Conservation (phyloP, 2,888 invertebrate species). For the Eupithecia subfuscata region DNA sequence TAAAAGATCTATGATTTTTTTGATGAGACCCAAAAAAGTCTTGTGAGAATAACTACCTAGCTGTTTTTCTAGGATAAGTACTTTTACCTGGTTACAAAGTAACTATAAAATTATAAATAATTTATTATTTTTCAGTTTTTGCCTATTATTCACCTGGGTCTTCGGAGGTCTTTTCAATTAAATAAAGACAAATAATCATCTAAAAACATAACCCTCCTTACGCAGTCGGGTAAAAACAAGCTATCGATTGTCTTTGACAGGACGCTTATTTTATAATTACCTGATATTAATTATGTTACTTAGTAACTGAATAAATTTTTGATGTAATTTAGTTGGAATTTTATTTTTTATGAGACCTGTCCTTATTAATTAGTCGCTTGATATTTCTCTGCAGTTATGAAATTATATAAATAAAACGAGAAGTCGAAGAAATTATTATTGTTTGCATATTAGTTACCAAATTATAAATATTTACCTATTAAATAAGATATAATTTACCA, state of each 20-base stretch:
- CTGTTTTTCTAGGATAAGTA: not conserved
- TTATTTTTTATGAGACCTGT: not conserved
- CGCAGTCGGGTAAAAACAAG: not conserved
- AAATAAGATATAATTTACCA: not conserved
- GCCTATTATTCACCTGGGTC: not conserved
- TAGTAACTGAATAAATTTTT: not conserved
- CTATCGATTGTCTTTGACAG: not conserved
- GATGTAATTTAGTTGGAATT: not conserved
- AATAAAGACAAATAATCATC: not conserved
- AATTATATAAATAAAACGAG: not conserved
- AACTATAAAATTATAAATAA: no score
- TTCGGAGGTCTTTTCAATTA: not conserved
- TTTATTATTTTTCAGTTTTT: conserved; percentile 7
- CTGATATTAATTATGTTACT: not conserved
- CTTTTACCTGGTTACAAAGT: not conserved
- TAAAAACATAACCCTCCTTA: no score
- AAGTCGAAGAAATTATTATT: not conserved
- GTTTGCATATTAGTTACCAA: not conserved
- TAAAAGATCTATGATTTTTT: conserved; percentile 10
- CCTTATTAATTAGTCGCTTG: not conserved
- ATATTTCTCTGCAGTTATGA: not conserved
- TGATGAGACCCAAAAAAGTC: conserved; percentile 30
- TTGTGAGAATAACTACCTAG: conserved; percentile 37
- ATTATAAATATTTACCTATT: not conserved
- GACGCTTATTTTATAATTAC: not conserved